Evolutionary conservation across 2,797 vertebrate species (phyloP), one percentile per base, ranked within the genome.

Genomic region (Octomys mimax): DNA sequence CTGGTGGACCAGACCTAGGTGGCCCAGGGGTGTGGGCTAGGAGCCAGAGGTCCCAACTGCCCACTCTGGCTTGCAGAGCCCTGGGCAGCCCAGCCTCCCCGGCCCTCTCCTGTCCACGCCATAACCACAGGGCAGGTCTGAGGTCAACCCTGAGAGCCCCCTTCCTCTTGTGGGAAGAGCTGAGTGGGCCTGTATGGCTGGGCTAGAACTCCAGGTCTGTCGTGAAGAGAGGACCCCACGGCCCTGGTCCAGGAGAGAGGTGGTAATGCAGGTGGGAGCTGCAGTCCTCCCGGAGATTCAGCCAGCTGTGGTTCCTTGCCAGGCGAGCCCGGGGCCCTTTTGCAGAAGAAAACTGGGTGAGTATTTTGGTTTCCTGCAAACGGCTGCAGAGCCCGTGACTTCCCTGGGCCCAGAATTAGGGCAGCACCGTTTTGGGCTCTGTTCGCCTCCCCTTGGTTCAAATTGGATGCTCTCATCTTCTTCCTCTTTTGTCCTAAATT

Each of bases 401-500:
- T 77, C 87, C 95, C 70, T 71, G 5, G 81, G 61, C 68, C 68
- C 24, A 52, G 95, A 97, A 97, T 70, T 87, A 96, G 97, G 97
- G 87, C 97, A 97, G 94, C 46, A 1, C 87, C 1, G 4, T 49
- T 88, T 82, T 8, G 87, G 85, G 77, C 82, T 84, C 90, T 36
- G 42, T 26, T 39, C 13, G 77, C 95, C 92, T 95, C 96, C 87
- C 89, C 93, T 83, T 19, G 0, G 89, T 62, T 91, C 79, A 95
- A 88, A 93, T 73, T 26, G 87, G 95, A 95, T 36, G 87, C 92
- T 70, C 89, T 91, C 71, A 61, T 89, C 95, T 62, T 90, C 94
- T 95, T 73, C 96, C 87, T 86, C 87, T 85, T 95, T 84, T 94
- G 97, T 94, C 97, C 97, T 97, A 91, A 96, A 96, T 96, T 96